Percentiles rank a stretch among this genome's conserved stretches.
Conservation (phyloP, 2,113 vertebrate genomes). For the Tachuris rubrigastra region DNA sequence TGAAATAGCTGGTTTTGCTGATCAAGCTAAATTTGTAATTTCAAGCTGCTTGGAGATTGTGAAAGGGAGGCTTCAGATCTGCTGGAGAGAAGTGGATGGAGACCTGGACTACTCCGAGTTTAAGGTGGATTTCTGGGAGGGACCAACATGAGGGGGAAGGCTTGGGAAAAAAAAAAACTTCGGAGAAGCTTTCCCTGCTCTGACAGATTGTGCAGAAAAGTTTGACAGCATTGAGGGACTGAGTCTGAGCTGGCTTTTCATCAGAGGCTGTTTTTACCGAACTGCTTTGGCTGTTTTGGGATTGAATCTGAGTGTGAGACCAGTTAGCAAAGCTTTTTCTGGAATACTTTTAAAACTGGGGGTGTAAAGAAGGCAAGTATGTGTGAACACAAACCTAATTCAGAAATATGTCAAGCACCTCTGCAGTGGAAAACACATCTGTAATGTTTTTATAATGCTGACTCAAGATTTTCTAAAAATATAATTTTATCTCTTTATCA, state of each 20-base stretch:
- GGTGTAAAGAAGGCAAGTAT: background rate
- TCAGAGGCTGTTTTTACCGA: background rate
- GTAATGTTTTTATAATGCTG: background rate
- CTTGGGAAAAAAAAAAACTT: background rate
- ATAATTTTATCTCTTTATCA: background rate
- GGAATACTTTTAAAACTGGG: background rate
- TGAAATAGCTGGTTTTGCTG: background rate
- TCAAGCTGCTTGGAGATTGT: background rate
- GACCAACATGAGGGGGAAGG: background rate
- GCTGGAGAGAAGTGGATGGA: background rate
- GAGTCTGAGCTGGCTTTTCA: background rate
- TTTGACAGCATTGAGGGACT: background rate
- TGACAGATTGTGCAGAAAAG: background rate
- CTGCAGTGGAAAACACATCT: background rate
- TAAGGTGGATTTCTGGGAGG: background rate
- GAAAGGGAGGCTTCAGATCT: background rate
- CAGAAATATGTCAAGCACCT: background rate
- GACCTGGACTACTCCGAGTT: background rate
- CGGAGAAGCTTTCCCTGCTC: background rate
- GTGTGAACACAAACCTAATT: background rate
- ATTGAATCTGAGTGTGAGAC: background rate
- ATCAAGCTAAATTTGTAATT: background rate
- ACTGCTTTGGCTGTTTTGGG: background rate
- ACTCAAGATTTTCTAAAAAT: background rate
- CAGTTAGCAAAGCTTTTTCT: background rate